These are phyloP conservation scores for Cisticola juncidis DNA, from an alignment of 2,113 vertebrate species.

Conservation along the genomic window DNA sequence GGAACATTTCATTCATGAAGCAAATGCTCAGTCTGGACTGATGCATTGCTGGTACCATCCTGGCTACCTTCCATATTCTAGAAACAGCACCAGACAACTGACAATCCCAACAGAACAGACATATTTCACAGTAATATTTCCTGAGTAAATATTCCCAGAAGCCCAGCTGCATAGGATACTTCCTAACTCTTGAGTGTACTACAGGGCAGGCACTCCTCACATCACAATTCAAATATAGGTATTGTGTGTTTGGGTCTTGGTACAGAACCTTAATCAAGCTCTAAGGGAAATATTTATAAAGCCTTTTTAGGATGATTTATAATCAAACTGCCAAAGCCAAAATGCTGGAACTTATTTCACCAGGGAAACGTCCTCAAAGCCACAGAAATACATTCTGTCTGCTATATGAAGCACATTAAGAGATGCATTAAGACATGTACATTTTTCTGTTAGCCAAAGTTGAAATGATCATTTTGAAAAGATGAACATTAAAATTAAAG, in stretches of 20 bases:
- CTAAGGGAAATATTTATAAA: not conserved
- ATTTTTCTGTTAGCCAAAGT: slow-evolving; percentile 57
- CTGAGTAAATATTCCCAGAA: slow-evolving; percentile 23
- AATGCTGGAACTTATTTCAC: slow-evolving; percentile 43
- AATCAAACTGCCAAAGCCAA: slow-evolving; percentile 25
- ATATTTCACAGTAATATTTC: slow-evolving; percentile 9
- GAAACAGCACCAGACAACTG: not conserved
- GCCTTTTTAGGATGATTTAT: not conserved
- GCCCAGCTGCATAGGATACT: not conserved
- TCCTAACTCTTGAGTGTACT: not conserved
- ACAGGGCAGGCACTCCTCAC: not conserved
- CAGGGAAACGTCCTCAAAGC: slow-evolving; percentile 13
- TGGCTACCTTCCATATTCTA: not conserved
- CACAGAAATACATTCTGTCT: not conserved
- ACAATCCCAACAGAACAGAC: not conserved
- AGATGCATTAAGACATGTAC: not conserved
- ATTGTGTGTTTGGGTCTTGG: not conserved
- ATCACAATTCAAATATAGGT: not conserved
- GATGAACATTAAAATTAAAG: slow-evolving; percentile 27
- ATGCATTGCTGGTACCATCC: not conserved
- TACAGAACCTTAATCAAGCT: not conserved
- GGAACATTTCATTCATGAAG: not conserved
- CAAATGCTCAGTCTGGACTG: not conserved
- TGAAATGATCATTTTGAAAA: not conserved
- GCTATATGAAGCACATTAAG: slow-evolving; percentile 1